Evolutionary conservation across 2,888 invertebrate genomes (phyloP).

Genomic region (Acleris literana): DNA sequence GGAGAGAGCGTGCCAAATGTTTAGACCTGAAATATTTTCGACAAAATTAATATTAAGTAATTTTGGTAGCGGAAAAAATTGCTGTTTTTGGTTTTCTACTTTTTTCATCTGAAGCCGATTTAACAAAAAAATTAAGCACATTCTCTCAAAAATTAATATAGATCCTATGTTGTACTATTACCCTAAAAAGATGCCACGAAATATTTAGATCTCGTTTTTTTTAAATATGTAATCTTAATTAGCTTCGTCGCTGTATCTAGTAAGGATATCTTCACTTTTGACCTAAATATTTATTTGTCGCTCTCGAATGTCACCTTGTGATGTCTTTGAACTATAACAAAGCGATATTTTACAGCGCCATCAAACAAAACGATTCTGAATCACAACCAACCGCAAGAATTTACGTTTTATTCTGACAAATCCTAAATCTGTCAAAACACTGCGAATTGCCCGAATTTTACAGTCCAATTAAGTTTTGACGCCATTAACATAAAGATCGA

Average conservation of each 20-base stretch:
- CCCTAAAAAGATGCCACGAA: no score
- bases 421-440: neutral
- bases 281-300: neutral
- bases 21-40: neutral
- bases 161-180: no score
- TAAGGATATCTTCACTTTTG: no score
- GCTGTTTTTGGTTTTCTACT: no score
- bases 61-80: no score
- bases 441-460: conserved; percentile 2
- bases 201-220: no score
- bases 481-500: conserved; percentile 49
- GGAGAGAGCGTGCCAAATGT: conserved; percentile 6
- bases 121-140: no score
- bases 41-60: neutral
- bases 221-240: no score
- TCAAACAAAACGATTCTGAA: conserved; percentile 3
- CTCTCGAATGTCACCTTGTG: neutral
- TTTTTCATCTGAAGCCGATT: no score
- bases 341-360: conserved; percentile 1
- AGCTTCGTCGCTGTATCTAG: no score
- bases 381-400: conserved; percentile 8
- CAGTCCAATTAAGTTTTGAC: conserved; percentile 44
- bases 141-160: no score
- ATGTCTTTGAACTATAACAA: conserved; percentile 6
- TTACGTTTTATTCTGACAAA: conserved; percentile 2